Conservation (phyloP, 30 jellyfish, hydroid and myxozoan species). For the Aurelia aurita region DNA sequence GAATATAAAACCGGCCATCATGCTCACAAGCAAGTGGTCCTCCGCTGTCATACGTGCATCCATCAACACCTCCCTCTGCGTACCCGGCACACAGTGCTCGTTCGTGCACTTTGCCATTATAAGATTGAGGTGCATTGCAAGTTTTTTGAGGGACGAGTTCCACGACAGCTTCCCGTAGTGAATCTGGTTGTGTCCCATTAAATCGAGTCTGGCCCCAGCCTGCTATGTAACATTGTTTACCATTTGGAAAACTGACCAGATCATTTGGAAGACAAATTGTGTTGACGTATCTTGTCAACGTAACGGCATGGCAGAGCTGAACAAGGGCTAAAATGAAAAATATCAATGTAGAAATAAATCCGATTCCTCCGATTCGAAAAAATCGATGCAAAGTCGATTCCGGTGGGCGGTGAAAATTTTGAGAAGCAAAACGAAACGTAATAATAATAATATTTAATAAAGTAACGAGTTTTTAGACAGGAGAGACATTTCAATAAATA, state of each 20-base stretch:
- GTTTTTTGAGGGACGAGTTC: constrained; percentile 59
- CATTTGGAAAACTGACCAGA: constrained; percentile 29
- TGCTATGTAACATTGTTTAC: constrained; percentile 69
- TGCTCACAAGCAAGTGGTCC: constrained; percentile 87
- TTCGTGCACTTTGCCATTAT: constrained; percentile 74
- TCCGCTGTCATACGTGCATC: constrained; percentile 97
- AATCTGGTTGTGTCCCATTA: constrained; percentile 80
- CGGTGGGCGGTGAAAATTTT: no score
- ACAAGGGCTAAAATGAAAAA: constrained; percentile 5
- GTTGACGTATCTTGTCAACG: constrained; percentile 47
- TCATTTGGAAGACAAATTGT: constrained; percentile 82
- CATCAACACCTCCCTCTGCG: constrained; percentile 87
- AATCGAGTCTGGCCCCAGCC: constrained; percentile 94
- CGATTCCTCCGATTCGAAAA: no score
- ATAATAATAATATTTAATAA: no score
- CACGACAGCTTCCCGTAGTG: constrained; percentile 77
- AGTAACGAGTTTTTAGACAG: no score
- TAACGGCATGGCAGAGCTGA: constrained; percentile 26
- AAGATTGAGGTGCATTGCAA: constrained; percentile 79
- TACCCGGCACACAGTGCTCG: constrained; percentile 96
- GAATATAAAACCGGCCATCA: constrained; percentile 73
- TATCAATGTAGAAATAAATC: no score
- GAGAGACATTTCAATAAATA: no score
- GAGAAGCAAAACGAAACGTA: no score
- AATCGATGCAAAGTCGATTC: no score